Percentiles rank a stretch among this genome's conserved stretches.
Evolutionary conservation across 2,888 invertebrate genomes (phyloP).

Genomic region (Parnassius apollo): DNA sequence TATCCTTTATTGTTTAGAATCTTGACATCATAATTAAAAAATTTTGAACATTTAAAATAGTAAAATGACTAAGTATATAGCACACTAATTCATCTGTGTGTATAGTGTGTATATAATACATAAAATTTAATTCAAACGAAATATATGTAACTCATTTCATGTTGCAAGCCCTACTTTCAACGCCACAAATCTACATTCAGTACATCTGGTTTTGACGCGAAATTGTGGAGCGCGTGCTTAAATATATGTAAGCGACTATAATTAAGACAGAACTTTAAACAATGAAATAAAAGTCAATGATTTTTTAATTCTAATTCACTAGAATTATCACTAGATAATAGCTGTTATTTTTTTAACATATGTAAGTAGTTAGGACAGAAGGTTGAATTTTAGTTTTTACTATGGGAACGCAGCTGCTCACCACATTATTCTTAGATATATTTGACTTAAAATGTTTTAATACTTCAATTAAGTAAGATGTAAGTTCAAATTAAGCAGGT

Average conservation of each 20-base stretch:
- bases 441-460: too few species aligned
- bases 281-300: not conserved
- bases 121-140: not conserved
- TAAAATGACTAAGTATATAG: not conserved
- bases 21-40: not conserved
- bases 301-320: not conserved
- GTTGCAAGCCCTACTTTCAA: not conserved
- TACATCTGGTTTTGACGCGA: conserved; percentile 9
- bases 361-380: too few species aligned
- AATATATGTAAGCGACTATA: not conserved
- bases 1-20: not conserved
- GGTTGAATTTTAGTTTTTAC: too few species aligned
- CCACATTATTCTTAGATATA: too few species aligned
- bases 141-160: conserved; percentile 1
- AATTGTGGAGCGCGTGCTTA: conserved; percentile 1
- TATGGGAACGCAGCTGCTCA: too few species aligned
- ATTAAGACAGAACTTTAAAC: not conserved
- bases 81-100: not conserved
- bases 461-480: too few species aligned
- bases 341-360: too few species aligned
- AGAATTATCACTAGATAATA: too few species aligned
- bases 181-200: conserved; percentile 18
- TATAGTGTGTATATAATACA: too few species aligned
- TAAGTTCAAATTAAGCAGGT: too few species aligned
- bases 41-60: not conserved